Percentiles rank a stretch among this genome's conserved stretches.
Conservation (phyloP, 2,113 vertebrate genomes). For the Pachyramphus minor region DNA sequence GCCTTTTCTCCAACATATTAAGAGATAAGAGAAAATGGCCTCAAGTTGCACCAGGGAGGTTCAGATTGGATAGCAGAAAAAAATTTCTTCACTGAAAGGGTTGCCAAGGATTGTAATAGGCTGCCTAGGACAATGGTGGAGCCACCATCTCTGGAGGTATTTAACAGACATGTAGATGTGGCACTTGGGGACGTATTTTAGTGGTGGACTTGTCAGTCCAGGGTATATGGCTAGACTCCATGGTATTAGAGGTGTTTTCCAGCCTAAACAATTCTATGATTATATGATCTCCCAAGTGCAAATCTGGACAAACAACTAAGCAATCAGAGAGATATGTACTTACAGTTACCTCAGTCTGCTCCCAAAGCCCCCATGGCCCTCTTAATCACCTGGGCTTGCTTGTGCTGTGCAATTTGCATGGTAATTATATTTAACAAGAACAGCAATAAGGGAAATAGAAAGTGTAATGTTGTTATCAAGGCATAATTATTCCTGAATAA, state of each 20-base stretch:
- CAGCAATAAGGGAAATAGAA: conserved; percentile 67
- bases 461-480: conserved; percentile 68
- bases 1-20: not conserved
- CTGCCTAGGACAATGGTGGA: not conserved
- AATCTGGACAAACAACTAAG: not conserved
- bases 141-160: not conserved
- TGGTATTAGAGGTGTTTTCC: not conserved
- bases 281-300: not conserved
- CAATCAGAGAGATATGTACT: conserved; percentile 18
- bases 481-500: conserved; percentile 68
- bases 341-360: conserved; percentile 17
- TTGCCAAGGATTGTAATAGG: not conserved
- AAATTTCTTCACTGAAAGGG: not conserved
- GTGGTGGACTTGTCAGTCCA: not conserved
- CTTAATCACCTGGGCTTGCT: conserved; percentile 65
- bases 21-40: not conserved
- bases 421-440: conserved; percentile 73
- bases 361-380: not conserved
- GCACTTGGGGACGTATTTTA: not conserved
- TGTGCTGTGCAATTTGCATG: conserved; percentile 59
- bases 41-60: not conserved
- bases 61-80: not conserved
- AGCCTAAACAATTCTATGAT: not conserved
- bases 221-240: not conserved
- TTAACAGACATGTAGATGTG: not conserved